Percentiles rank a stretch among this genome's conserved stretches.
phyloP scores from a whole-genome alignment of 1,140 invertebrate genomes.

The silkworm (Bombyx mori) region ASM3026992v2 NC_085110.1:4548501-4549000 shows the following conservation, averaged over 20 bases:
- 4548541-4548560: too few species aligned
- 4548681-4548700: too few species aligned
- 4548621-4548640: too few species aligned
- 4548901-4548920: conserved; percentile 57
- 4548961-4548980: conserved; percentile 42
- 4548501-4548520: too few species aligned
- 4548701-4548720: conserved; percentile 44
- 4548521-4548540: too few species aligned
- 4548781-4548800: conserved; percentile 30
- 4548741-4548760: conserved; percentile 56
- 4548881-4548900: conserved; percentile 54
- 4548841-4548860: conserved; percentile 64
- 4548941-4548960: conserved; percentile 32
- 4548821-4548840: conserved; percentile 60
- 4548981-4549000: conserved; percentile 32
- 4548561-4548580: too few species aligned
- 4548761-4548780: conserved; percentile 53
- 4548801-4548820: conserved; percentile 49
- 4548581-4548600: too few species aligned
- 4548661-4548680: too few species aligned
- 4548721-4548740: conserved; percentile 46
- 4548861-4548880: conserved; percentile 47
- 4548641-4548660: too few species aligned
- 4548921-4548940: conserved; percentile 46
- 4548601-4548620: too few species aligned